Conservation (phyloP, 2,113 vertebrate species). For the Trematomus loennbergii region DNA sequence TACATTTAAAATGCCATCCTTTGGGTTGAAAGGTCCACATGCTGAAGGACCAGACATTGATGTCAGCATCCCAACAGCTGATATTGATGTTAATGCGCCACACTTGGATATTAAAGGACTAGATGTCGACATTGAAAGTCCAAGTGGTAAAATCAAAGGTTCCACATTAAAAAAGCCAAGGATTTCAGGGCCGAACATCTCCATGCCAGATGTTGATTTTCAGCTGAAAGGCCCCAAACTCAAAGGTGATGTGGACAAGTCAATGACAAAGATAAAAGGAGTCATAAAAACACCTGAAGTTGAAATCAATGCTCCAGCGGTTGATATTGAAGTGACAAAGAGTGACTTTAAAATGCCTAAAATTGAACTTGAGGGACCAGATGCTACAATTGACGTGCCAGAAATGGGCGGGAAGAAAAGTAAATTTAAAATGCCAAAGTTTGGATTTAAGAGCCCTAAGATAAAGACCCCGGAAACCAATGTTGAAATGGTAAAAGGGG, state of each 20-base stretch:
- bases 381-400: constrained; percentile 1
- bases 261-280: constrained; percentile 35
- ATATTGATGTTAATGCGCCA: background rate
- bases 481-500: constrained; percentile 6
- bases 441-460: constrained; percentile 25
- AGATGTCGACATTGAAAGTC: constrained; percentile 46
- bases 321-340: background rate
- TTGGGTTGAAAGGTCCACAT: constrained; percentile 74
- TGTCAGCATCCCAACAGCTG: background rate
- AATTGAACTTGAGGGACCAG: constrained; percentile 23
- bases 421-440: constrained; percentile 37
- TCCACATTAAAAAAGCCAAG: constrained; percentile 44
- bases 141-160: constrained; percentile 66
- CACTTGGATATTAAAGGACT: background rate
- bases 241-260: constrained; percentile 1
- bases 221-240: constrained; percentile 20
- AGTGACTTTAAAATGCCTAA: background rate
- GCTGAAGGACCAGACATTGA: constrained; percentile 22
- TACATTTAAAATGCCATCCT: constrained; percentile 73
- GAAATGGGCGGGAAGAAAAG: constrained; percentile 22
- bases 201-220: constrained; percentile 38
- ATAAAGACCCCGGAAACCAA: constrained; percentile 6
- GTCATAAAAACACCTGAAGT: constrained; percentile 19
- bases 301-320: constrained; percentile 4
- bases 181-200: constrained; percentile 18